These are phyloP conservation scores for Phalacrocorax aristotelis DNA, from an alignment of 2,113 vertebrate species.

Conservation along the genomic window DNA sequence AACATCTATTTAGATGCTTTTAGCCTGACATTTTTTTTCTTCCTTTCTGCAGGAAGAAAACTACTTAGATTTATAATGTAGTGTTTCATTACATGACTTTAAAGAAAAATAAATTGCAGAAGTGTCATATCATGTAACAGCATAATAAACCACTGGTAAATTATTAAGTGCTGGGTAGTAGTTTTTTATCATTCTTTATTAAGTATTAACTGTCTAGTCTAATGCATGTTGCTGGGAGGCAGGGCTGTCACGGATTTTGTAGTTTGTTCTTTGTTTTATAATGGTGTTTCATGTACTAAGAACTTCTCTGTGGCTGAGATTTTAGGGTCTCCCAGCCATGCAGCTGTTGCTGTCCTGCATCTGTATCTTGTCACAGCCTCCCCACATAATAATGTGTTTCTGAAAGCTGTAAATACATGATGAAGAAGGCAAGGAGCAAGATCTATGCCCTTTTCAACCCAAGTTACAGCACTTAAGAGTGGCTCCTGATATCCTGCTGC, in stretches of 20 bases:
- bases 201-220: background rate
- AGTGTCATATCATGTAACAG: background rate
- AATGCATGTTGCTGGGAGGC: background rate
- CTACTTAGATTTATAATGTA: background rate
- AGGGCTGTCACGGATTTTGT: background rate
- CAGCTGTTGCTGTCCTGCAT: background rate
- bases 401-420: background rate
- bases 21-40: background rate
- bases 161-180: background rate
- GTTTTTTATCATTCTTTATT: slow-evolving; percentile 4
- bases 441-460: background rate
- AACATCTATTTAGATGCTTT: background rate
- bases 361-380: background rate
- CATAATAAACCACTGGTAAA: slow-evolving; percentile 3
- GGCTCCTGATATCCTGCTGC: background rate
- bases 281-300: background rate
- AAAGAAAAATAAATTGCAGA: slow-evolving; percentile 34
- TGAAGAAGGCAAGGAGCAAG: background rate
- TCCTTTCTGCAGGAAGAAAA: background rate
- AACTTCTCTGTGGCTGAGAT: background rate
- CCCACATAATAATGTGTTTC: background rate
- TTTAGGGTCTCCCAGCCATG: background rate
- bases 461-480: background rate
- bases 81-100: background rate
- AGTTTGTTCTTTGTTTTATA: background rate